phyloP scores from a whole-genome alignment of 2,888 invertebrate genomes.

The Thymelicus sylvestris region DNA sequence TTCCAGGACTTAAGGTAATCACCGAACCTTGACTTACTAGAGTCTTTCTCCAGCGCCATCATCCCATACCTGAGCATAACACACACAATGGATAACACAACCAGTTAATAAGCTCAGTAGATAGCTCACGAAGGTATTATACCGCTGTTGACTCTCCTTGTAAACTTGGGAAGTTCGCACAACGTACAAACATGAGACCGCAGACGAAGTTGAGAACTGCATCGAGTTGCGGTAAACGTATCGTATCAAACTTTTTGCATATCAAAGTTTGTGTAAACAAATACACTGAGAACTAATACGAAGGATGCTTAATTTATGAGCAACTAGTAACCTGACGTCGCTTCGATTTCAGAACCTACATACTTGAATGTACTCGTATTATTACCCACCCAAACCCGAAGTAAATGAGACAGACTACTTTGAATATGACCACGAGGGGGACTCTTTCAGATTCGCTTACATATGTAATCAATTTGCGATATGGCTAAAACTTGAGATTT shows the following conservation, averaged over 20 bases:
- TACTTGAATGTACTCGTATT: neutral
- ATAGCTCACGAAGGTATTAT: conserved; percentile 16
- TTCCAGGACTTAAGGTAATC: no score
- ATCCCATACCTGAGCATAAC: no score
- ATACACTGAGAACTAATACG: conserved; percentile 9
- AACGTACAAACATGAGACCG: conserved; percentile 19
- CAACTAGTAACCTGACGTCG: neutral
- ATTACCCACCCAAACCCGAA: no score
- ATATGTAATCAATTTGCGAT: no score
- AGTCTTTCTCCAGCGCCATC: no score
- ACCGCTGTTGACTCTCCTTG: conserved; percentile 13
- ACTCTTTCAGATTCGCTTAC: no score
- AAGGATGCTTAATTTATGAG: neutral
- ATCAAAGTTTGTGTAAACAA: conserved; percentile 21
- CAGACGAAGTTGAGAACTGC: conserved; percentile 7
- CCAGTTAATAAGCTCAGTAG: conserved; percentile 3
- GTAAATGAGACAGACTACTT: no score
- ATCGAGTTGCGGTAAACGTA: conserved; percentile 4
- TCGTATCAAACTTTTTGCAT: conserved; percentile 12
- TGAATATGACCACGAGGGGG: no score
- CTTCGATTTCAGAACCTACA: no score
- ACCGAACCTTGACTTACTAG: no score
- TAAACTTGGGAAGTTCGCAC: conserved; percentile 22
- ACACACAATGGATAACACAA: no score
- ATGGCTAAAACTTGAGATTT: no score